These are phyloP conservation scores for Callosobruchus maculatus DNA, from an alignment of 2,888 invertebrate genomes.

Conservation along the genomic window DNA sequence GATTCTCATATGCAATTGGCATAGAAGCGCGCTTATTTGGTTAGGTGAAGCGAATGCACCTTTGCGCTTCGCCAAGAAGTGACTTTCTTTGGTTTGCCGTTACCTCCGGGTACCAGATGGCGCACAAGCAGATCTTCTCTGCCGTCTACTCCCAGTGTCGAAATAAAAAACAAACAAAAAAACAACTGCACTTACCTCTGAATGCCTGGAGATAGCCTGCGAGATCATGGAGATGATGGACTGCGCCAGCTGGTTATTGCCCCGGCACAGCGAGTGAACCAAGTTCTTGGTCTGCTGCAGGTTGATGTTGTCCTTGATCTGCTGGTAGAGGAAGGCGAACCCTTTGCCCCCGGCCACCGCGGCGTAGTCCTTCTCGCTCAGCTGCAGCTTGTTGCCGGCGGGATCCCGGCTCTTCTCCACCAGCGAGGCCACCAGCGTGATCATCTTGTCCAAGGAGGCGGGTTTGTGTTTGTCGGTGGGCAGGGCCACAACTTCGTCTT, in stretches of 20 bases:
- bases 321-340: constrained; percentile 91
- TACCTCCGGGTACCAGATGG: too few species aligned
- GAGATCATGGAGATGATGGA: constrained; percentile 89
- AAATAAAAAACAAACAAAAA: too few species aligned
- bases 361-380: constrained; percentile 75
- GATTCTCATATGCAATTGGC: too few species aligned
- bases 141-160: too few species aligned
- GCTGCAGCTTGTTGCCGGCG: constrained; percentile 63
- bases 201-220: constrained; percentile 84
- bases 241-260: constrained; percentile 85
- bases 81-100: too few species aligned
- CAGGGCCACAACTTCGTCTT: constrained; percentile 50
- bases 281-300: constrained; percentile 87
- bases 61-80: too few species aligned
- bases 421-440: constrained; percentile 80
- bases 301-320: constrained; percentile 91
- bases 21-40: too few species aligned
- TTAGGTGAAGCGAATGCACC: too few species aligned
- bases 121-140: too few species aligned
- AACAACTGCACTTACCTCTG: too few species aligned
- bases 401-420: constrained; percentile 85
- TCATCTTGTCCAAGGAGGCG: constrained; percentile 93
- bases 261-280: constrained; percentile 86
- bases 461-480: constrained; percentile 78
- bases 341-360: constrained; percentile 88